These are phyloP conservation scores for Nasonovia ribisnigri DNA, from an alignment of 2,888 invertebrate species.

Conservation along the genomic window DNA sequence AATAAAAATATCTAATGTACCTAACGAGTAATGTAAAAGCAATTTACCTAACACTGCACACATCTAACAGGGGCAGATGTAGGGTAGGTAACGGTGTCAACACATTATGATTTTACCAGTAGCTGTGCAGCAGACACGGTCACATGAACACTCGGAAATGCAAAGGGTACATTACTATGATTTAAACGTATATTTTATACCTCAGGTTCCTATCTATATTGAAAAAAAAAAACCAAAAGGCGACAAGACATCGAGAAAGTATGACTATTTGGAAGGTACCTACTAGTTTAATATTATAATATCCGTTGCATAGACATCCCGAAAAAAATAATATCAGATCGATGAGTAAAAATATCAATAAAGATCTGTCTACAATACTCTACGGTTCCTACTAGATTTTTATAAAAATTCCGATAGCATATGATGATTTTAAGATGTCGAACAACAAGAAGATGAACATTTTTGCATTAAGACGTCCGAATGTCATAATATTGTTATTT, in stretches of 20 bases:
- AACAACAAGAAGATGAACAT: neutral
- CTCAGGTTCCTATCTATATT: neutral
- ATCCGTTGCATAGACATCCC: neutral
- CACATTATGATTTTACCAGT: neutral
- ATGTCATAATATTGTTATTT: neutral
- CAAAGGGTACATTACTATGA: neutral
- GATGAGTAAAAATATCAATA: neutral
- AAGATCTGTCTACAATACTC: neutral
- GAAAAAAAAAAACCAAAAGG: neutral
- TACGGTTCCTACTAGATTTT: too few species aligned
- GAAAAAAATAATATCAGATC: neutral
- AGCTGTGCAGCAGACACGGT: neutral
- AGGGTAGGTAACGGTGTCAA: neutral
- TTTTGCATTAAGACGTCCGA: neutral
- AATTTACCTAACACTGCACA: neutral
- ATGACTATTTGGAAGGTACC: neutral
- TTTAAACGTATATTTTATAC: neutral
- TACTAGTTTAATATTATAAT: neutral
- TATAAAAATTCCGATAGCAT: too few species aligned
- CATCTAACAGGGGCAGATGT: neutral
- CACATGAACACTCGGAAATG: neutral
- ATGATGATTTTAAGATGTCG: neutral
- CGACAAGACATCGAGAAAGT: neutral
- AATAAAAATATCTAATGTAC: too few species aligned
- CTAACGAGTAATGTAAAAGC: too few species aligned